Evolutionary conservation across 2,888 invertebrate genomes (phyloP).

Genomic region (Eupithecia vulgata): DNA sequence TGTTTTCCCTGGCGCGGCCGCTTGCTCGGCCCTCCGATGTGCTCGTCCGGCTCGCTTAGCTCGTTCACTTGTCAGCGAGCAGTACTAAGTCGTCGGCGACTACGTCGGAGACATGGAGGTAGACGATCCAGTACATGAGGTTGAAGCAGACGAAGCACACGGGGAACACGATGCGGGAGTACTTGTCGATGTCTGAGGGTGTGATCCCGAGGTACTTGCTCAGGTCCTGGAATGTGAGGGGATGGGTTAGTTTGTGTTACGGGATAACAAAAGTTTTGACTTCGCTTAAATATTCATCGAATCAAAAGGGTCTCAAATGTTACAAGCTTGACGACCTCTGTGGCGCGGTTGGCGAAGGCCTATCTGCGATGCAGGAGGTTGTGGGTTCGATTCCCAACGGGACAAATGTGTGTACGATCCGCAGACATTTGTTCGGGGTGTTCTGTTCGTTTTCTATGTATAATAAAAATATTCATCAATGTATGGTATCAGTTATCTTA

Average conservation of each 20-base stretch:
- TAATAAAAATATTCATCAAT: too few relatives aligned
- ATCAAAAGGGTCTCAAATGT: too few relatives aligned
- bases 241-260: not conserved
- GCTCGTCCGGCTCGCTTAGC: constrained; percentile 10
- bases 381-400: too few relatives aligned
- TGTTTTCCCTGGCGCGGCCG: constrained; percentile 1
- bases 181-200: constrained; percentile 98
- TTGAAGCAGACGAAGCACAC: constrained; percentile 98
- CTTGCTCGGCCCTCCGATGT: not conserved
- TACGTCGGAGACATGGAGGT: constrained; percentile 96
- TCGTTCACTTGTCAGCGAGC: constrained; percentile 78
- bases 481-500: too few relatives aligned
- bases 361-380: too few relatives aligned
- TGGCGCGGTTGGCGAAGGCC: too few relatives aligned
- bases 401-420: too few relatives aligned
- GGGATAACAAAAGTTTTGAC: not conserved
- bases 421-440: too few relatives aligned
- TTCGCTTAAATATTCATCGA: not conserved
- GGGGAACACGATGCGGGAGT: constrained; percentile 97
- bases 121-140: constrained; percentile 98
- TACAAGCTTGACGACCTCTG: too few relatives aligned
- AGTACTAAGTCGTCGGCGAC: constrained; percentile 94
- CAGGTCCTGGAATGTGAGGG: constrained; percentile 84
- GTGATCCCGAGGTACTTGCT: constrained; percentile 94
- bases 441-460: too few relatives aligned